Base-by-base conservation (phyloP, 2,888 invertebrate species). In the Acanthosoma haemorrhoidale region DNA sequence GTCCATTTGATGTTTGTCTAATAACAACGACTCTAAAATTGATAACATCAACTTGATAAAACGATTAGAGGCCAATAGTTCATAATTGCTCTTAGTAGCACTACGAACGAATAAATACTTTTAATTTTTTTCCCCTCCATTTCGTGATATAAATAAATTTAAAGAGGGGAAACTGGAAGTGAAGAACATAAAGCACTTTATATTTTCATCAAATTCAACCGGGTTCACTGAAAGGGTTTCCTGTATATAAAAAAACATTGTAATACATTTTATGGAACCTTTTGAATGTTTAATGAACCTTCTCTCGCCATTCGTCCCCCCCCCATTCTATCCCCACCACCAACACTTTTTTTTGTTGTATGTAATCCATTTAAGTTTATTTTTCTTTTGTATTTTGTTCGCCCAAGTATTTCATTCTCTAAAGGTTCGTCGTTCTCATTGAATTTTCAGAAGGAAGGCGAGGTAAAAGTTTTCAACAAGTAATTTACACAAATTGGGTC, bases 401-500 rank as follows among this genome's bases (percentile, higher is more conserved):
- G 13, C 36, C 34, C 25, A 60, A 60, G 60, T 51, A 51, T 51
- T 51, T 51, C 51, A 51, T 51, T 51, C 51, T 51, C 43, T 21
- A 43, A 18, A 43, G 43, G 21, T 59, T 59, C n/a, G 31, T 31
- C n/a, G n/a, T 15, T 32, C 32, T 60, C 60, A 60, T 60, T 60
- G 32, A 60, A 60, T 60, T 60, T 60, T 32, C 34, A 60, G 18
- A 32, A 60, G 36, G 60, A 32, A 51, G 51, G 51, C 51, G 51
- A 51, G 51, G 51, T 51, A 51, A 51, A 60, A 60, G 11, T 32
- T 60, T 60, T 60, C 60, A 60, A 60, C 60, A 60, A 60, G 60
- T 60, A 60, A 60, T 60, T 60, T 60, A 60, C 60, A 60, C 60
- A 60, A 60, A 60, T 60, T 60, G 60, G 60, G 60, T 36, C 60